These are phyloP conservation scores for Decapterus maruadsi DNA, from an alignment of 2,797 vertebrate species.

Conservation along the genomic window DNA sequence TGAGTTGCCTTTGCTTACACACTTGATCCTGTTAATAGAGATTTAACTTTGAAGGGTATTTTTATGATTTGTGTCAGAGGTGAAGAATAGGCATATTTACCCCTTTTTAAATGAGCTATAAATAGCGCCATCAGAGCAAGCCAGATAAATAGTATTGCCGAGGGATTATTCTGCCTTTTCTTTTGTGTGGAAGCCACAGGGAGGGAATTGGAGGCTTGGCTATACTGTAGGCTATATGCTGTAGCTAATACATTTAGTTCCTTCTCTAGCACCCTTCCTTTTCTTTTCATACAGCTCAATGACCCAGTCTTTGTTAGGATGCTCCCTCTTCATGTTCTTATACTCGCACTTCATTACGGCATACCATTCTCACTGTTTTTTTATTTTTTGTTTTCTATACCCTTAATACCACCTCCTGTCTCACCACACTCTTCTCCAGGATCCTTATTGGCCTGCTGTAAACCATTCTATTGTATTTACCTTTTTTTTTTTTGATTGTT, in stretches of 20 bases:
- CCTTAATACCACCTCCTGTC: conserved; percentile 14
- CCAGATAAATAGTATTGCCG: conserved; percentile 64
- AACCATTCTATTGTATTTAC: conserved; percentile 19
- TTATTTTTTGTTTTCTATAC: conserved; percentile 19
- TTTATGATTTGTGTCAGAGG: conserved; percentile 44
- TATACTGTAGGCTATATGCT: conserved; percentile 30
- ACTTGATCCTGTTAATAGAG: conserved; percentile 40
- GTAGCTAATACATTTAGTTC: conserved; percentile 59
- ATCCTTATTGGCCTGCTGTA: conserved; percentile 35
- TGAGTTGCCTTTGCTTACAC: conserved; percentile 29
- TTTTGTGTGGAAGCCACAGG: conserved; percentile 51
- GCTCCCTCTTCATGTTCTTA: conserved; percentile 35
- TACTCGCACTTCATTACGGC: conserved; percentile 37
- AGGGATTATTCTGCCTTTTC: conserved; percentile 69
- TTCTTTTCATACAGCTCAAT: conserved; percentile 25
- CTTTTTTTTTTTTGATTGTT: background rate
- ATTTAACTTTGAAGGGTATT: conserved; percentile 47
- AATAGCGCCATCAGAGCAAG: conserved; percentile 69
- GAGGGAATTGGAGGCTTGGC: conserved; percentile 34
- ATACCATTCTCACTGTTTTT: conserved; percentile 26
- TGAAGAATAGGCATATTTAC: conserved; percentile 47
- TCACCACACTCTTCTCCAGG: conserved; percentile 12
- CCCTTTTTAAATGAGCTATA: conserved; percentile 64
- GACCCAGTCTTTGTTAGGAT: conserved; percentile 47
- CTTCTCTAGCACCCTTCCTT: conserved; percentile 36